These are phyloP conservation scores for Trichonephila inaurata DNA, from an alignment of 1,140 invertebrate species.

Conservation along the genomic window DNA sequence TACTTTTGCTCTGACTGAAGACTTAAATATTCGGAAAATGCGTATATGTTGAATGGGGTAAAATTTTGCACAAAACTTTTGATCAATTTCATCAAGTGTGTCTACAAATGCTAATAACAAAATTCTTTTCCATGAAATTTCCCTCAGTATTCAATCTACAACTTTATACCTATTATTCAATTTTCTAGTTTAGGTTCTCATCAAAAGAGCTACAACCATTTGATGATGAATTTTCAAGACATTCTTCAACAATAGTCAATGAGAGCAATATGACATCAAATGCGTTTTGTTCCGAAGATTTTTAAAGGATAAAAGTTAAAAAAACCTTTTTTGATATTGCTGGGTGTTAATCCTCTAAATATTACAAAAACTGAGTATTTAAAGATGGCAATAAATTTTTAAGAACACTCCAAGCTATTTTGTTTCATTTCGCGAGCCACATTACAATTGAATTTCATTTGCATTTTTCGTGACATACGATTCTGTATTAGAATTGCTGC, in stretches of 20 bases:
- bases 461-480: not conserved
- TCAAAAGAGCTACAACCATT: not conserved
- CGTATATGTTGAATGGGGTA: no score
- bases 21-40: no score
- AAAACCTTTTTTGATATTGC: not conserved
- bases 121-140: no score
- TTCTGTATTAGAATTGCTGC: not conserved
- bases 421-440: not conserved
- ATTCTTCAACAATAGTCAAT: not conserved
- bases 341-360: not conserved
- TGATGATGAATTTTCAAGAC: not conserved
- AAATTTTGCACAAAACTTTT: no score
- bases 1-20: no score
- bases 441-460: not conserved
- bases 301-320: not conserved
- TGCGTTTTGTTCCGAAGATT: not conserved
- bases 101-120: no score
- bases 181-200: not conserved
- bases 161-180: not conserved
- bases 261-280: not conserved
- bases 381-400: not conserved
- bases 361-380: not conserved
- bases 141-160: no score
- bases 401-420: constrained; percentile 1
- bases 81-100: no score